These are phyloP conservation scores for Abramis brama DNA, from an alignment of 2,113 vertebrate species.

Conservation along the genomic window DNA sequence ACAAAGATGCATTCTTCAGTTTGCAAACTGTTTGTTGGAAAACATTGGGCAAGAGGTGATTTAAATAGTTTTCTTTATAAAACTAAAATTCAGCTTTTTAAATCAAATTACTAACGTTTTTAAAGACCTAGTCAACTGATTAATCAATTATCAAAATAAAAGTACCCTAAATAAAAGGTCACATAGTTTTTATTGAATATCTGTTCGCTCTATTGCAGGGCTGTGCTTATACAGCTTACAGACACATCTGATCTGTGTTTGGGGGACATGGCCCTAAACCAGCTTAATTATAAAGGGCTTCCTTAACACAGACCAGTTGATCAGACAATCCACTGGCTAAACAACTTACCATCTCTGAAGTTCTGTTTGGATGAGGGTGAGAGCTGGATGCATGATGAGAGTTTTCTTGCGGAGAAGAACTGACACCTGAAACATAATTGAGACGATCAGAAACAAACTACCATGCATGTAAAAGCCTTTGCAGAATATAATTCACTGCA, in stretches of 20 bases:
- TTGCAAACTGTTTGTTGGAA: too few relatives aligned
- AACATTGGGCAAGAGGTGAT: too few relatives aligned
- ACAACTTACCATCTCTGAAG: slow-evolving; percentile 90
- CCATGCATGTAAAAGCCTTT: background rate
- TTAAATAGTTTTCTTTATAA: too few relatives aligned
- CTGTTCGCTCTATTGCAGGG: too few relatives aligned
- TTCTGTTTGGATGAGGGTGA: slow-evolving; percentile 91
- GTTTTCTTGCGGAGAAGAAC: slow-evolving; percentile 96
- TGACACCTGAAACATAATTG: slow-evolving; percentile 84
- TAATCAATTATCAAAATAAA: too few relatives aligned
- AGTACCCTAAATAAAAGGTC: too few relatives aligned
- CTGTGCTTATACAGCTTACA: background rate
- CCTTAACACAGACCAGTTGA: background rate
- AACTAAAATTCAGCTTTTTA: too few relatives aligned
- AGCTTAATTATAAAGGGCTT: background rate
- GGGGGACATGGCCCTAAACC: background rate
- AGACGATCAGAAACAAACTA: background rate
- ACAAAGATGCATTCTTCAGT: too few relatives aligned
- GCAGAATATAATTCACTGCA: background rate
- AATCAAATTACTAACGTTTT: too few relatives aligned
- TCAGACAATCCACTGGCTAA: background rate
- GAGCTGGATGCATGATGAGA: slow-evolving; percentile 93
- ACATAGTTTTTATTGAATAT: too few relatives aligned
- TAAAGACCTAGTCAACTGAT: too few relatives aligned
- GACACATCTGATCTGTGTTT: background rate